These are phyloP conservation scores for Chlorospingus flavigularis DNA, from an alignment of 2,797 vertebrate species.

Conservation along the genomic window DNA sequence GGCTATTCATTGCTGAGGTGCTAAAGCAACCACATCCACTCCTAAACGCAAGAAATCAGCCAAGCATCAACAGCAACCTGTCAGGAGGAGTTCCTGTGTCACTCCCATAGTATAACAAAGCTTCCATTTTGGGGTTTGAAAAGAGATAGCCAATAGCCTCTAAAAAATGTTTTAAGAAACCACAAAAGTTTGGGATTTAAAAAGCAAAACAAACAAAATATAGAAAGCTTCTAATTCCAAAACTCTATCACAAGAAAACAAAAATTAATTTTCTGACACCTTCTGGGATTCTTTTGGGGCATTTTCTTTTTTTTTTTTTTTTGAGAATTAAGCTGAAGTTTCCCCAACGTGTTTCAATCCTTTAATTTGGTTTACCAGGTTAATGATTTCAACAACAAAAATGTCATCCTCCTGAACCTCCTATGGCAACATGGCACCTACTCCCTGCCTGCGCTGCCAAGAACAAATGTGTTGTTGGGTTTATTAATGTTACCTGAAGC, in stretches of 20 bases:
- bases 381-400: background rate
- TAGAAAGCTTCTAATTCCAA: background rate
- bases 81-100: background rate
- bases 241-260: background rate
- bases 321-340: background rate
- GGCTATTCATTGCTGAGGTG: background rate
- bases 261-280: background rate
- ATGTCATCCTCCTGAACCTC: background rate
- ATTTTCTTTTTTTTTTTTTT: background rate
- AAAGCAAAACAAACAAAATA: background rate
- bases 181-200: background rate
- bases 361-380: background rate
- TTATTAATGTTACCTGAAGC: slow-evolving; percentile 42
- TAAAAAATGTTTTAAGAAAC: background rate
- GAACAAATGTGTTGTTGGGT: slow-evolving; percentile 3
- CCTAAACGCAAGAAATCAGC: background rate
- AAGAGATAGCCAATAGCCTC: background rate
- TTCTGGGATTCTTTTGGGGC: background rate
- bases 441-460: background rate
- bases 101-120: background rate
- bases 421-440: slow-evolving; percentile 9
- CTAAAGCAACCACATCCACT: background rate
- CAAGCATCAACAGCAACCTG: background rate
- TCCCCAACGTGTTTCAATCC: background rate
- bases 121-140: background rate